Percentiles rank a stretch among this genome's conserved stretches.
These are phyloP conservation scores for Hoplostethus atlanticus DNA, from an alignment of 2,797 vertebrate genomes.

Conservation along the genomic window DNA sequence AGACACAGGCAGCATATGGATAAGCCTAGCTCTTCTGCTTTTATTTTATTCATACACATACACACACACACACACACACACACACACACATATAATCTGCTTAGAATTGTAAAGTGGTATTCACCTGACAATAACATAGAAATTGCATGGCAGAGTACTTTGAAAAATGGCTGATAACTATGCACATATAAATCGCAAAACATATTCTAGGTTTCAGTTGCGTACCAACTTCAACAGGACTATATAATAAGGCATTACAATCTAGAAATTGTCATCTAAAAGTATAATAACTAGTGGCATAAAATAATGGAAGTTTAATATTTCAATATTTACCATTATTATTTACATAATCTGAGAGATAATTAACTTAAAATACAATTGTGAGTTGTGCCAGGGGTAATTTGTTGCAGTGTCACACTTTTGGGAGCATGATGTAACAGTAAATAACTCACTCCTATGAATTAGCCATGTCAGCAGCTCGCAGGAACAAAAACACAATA, in stretches of 20 bases:
- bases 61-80: too few species aligned
- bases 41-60: neutral
- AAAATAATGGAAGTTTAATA: too few species aligned
- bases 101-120: neutral
- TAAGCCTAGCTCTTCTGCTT: neutral
- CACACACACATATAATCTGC: neutral
- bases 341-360: neutral
- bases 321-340: neutral
- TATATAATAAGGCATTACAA: too few species aligned
- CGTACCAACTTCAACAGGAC: neutral
- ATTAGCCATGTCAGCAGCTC: constrained; percentile 17
- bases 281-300: too few species aligned
- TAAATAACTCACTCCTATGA: neutral
- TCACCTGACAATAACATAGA: neutral
- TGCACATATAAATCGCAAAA: neutral
- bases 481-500: constrained; percentile 17
- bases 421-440: constrained; percentile 6
- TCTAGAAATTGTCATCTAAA: too few species aligned
- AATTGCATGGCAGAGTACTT: neutral
- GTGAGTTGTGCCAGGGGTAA: neutral
- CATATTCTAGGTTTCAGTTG: neutral
- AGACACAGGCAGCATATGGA: constrained; percentile 36
- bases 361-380: too few species aligned
- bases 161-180: neutral
- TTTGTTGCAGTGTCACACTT: neutral